phyloP scores from a whole-genome alignment of 2,888 invertebrate species.

The Chydorus sphaericus region DNA sequence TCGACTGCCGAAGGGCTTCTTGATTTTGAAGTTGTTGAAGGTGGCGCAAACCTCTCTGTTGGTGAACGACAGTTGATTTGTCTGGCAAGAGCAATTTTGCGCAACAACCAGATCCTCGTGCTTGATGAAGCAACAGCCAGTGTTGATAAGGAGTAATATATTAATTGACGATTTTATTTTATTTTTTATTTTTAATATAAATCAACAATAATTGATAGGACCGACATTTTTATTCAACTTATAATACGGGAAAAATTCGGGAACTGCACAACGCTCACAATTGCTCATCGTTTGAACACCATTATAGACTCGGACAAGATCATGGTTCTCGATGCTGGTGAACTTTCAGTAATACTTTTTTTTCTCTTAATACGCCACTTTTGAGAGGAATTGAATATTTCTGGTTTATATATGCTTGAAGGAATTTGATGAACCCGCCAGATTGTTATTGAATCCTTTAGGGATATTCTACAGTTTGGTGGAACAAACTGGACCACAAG shows the following conservation, averaged over 20 bases:
- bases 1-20: too few relatives aligned
- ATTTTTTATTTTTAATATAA: too few relatives aligned
- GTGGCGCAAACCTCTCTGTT: conserved; percentile 68
- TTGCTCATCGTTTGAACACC: conserved; percentile 80
- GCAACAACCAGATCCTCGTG: conserved; percentile 67
- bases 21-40: conserved; percentile 37
- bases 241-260: conserved; percentile 66
- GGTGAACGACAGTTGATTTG: conserved; percentile 83
- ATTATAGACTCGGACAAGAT: conserved; percentile 85
- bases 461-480: conserved; percentile 50
- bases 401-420: conserved; percentile 18
- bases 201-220: too few relatives aligned
- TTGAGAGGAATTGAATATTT: too few relatives aligned
- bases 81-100: conserved; percentile 70
- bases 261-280: conserved; percentile 73
- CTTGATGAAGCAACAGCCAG: conserved; percentile 92
- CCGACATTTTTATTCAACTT: conserved; percentile 67
- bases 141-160: conserved; percentile 67
- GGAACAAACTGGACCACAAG: conserved; percentile 50
- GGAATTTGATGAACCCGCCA: conserved; percentile 63
- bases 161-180: neutral
- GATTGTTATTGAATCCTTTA: conserved; percentile 41
- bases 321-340: conserved; percentile 70
- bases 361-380: too few relatives aligned
- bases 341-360: conserved; percentile 39